phyloP scores from a whole-genome alignment of 2,113 vertebrate genomes.

The Clarias macrocephalus region DNA sequence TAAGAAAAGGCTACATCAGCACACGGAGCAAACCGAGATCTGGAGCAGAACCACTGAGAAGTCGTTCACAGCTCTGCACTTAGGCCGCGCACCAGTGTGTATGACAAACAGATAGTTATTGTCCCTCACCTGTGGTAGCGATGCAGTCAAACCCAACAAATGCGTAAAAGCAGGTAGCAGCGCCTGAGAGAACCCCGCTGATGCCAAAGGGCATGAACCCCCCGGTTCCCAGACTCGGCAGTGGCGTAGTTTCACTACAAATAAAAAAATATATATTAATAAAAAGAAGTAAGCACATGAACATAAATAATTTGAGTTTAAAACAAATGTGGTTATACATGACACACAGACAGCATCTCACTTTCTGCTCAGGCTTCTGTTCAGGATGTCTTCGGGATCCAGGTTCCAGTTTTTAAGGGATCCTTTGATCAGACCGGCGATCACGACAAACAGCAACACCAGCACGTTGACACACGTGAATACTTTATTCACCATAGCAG shows the following conservation, averaged over 20 bases:
- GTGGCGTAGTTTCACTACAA: conserved; percentile 69
- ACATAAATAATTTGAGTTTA: background rate
- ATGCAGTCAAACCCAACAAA: conserved; percentile 98
- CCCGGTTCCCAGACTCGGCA: conserved; percentile 73
- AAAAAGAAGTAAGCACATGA: background rate
- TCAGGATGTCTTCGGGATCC: conserved; percentile 72
- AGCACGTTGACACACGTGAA: conserved; percentile 94
- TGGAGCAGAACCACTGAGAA: background rate
- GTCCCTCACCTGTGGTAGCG: conserved; percentile 86
- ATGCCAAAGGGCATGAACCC: conserved; percentile 95
- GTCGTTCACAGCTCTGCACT: background rate
- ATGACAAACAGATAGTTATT: background rate
- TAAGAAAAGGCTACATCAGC: conserved; percentile 21
- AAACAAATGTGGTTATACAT: background rate
- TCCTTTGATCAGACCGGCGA: conserved; percentile 93
- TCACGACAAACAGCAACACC: conserved; percentile 88
- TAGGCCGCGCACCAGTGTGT: background rate
- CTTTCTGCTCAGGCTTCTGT: conserved; percentile 62
- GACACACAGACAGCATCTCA: conserved; percentile 32
- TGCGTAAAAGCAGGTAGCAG: conserved; percentile 95
- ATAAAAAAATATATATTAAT: background rate
- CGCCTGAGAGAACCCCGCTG: conserved; percentile 87
- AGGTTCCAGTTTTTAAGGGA: conserved; percentile 85
- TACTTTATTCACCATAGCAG: conserved; percentile 90
- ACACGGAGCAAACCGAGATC: background rate